phyloP scores from a whole-genome alignment of 2,888 invertebrate species.

The Erannis defoliaria region DNA sequence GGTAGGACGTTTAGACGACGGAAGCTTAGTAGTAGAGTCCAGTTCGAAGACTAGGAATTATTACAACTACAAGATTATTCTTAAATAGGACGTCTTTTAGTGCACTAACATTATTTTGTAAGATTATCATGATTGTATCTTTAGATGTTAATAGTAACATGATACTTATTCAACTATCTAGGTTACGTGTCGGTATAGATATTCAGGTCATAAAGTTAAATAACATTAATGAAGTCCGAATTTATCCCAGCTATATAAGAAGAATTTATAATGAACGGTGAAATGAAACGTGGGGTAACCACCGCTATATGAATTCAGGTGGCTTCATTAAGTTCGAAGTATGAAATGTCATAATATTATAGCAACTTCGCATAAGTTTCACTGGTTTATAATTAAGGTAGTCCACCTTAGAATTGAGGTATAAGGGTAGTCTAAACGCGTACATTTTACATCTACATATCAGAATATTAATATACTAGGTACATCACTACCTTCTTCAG shows the following conservation, averaged over 20 bases:
- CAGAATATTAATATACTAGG: too few relatives aligned
- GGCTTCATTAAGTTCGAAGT: conserved; percentile 5
- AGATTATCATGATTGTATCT: too few relatives aligned
- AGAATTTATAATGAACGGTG: conserved; percentile 11
- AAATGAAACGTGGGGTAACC: conserved; percentile 5
- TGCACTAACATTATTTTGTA: too few relatives aligned
- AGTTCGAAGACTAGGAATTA: too few relatives aligned
- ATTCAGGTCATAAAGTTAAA: neutral
- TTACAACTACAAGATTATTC: too few relatives aligned
- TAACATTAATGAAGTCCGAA: conserved; percentile 1
- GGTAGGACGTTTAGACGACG: too few relatives aligned
- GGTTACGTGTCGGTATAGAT: neutral
- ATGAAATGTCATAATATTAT: neutral
- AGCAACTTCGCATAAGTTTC: conserved; percentile 13
- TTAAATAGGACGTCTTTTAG: too few relatives aligned
- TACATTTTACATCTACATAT: neutral
- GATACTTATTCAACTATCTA: neutral
- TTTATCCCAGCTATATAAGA: neutral
- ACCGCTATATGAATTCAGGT: conserved; percentile 12
- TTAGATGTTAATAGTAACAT: neutral
- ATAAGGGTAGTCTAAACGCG: neutral
- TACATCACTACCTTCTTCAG: too few relatives aligned
- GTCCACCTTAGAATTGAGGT: neutral
- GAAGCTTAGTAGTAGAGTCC: too few relatives aligned
- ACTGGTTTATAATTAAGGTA: conserved; percentile 3